phyloP scores from a whole-genome alignment of 92 coral and sea anemone species.

The Siderastrea siderea region DNA sequence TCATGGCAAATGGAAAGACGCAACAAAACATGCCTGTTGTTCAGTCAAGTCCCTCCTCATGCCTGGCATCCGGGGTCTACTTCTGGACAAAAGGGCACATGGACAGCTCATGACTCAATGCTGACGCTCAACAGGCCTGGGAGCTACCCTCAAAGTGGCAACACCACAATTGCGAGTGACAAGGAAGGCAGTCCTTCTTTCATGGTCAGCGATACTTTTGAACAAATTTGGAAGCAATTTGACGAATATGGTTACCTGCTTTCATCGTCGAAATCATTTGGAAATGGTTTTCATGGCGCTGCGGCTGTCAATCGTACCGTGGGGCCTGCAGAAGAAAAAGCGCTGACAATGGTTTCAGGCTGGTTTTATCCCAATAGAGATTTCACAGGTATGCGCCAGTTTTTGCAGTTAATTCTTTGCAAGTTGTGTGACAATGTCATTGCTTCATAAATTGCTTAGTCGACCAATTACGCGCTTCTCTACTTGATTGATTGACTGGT shows the following conservation, averaged over 20 bases:
- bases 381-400: conserved; percentile 37
- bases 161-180: conserved; percentile 30
- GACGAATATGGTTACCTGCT: conserved; percentile 22
- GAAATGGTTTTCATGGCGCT: conserved; percentile 44
- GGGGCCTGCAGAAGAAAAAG: conserved; percentile 10
- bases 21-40: conserved; percentile 22
- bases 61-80: conserved; percentile 28
- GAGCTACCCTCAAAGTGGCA: conserved; percentile 49
- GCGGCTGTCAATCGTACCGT: conserved; percentile 16
- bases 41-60: conserved; percentile 24
- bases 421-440: neutral
- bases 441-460: neutral
- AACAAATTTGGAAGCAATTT: conserved; percentile 44
- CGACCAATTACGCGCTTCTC: neutral
- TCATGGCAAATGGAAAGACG: conserved; percentile 42
- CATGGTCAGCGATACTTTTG: conserved; percentile 44
- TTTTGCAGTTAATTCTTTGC: too few species aligned
- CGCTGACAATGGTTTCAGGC: conserved; percentile 36
- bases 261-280: neutral
- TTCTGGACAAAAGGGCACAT: conserved; percentile 41
- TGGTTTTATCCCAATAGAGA: conserved; percentile 60
- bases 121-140: conserved; percentile 50
- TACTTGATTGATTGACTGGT: too few species aligned
- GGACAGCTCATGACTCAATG: conserved; percentile 37
- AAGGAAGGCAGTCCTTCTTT: conserved; percentile 13